Evolutionary conservation across 2,113 vertebrate genomes (phyloP).

Genomic region (Mastomys coucha): DNA sequence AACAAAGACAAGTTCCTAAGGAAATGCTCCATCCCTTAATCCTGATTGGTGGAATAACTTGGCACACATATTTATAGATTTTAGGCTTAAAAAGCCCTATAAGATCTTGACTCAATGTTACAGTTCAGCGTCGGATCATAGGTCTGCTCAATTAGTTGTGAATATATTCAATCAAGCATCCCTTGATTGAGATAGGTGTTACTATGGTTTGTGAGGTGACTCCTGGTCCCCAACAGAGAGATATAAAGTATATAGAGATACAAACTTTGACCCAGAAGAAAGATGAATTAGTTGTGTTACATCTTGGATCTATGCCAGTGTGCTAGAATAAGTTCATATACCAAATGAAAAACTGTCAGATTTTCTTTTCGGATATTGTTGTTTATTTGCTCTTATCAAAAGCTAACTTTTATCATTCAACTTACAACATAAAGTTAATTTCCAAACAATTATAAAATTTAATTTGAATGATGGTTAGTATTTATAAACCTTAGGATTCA

Average conservation of each 20-base stretch:
- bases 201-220: no score
- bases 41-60: no score
- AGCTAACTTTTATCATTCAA: background rate
- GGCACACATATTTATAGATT: no score
- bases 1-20: no score
- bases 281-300: background rate
- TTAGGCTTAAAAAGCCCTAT: no score
- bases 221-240: background rate
- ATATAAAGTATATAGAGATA: no score
- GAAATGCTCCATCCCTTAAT: no score
- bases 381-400: background rate
- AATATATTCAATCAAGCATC: no score
- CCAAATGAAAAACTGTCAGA: background rate
- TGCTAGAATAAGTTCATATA: background rate
- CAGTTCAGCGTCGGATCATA: no score
- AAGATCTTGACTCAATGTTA: no score
- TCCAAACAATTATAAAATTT: constrained; percentile 9
- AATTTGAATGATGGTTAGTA: background rate
- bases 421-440: background rate
- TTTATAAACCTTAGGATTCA: background rate
- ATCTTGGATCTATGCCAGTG: background rate
- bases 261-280: background rate
- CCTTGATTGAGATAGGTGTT: no score
- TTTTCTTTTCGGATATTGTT: background rate
- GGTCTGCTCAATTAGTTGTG: no score